These are phyloP conservation scores for Stenolophus ochropezus DNA, from an alignment of 2,888 invertebrate genomes.

Conservation along the genomic window DNA sequence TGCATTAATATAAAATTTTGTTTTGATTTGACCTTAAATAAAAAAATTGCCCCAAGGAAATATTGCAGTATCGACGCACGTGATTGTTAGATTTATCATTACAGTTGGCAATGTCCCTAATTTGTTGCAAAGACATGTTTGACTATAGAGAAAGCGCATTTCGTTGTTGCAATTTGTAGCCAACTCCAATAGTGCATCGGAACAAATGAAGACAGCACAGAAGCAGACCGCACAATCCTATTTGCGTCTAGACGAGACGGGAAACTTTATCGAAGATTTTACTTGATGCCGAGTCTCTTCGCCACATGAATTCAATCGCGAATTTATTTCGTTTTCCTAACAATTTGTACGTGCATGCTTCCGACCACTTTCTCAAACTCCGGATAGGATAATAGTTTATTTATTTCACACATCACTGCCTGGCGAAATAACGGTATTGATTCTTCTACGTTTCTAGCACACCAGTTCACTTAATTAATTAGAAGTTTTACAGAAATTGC, in stretches of 20 bases:
- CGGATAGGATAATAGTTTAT: not conserved
- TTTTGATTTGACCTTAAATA: too few relatives aligned
- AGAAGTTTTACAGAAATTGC: not conserved
- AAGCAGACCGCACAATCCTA: constrained; percentile 31
- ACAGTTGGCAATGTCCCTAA: not conserved
- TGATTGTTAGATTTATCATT: too few relatives aligned
- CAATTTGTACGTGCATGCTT: not conserved
- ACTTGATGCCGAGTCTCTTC: not conserved
- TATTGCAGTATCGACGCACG: too few relatives aligned
- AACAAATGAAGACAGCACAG: constrained; percentile 34
- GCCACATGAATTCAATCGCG: constrained; percentile 14
- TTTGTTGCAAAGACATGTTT: not conserved
- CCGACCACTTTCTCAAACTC: not conserved
- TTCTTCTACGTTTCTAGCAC: not conserved
- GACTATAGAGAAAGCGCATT: not conserved
- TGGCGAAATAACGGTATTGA: not conserved
- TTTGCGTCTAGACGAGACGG: constrained; percentile 30
- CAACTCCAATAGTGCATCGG: not conserved
- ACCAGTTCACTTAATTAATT: not conserved
- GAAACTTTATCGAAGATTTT: constrained; percentile 28
- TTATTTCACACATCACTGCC: not conserved
- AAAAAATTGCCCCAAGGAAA: too few relatives aligned
- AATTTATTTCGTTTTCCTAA: constrained; percentile 14
- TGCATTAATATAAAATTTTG: too few relatives aligned
- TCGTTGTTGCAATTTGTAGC: not conserved